Evolutionary conservation across 2,888 invertebrate species (phyloP), one percentile per base, ranked within the genome.

Genomic region (Latrodectus hesperus): DNA sequence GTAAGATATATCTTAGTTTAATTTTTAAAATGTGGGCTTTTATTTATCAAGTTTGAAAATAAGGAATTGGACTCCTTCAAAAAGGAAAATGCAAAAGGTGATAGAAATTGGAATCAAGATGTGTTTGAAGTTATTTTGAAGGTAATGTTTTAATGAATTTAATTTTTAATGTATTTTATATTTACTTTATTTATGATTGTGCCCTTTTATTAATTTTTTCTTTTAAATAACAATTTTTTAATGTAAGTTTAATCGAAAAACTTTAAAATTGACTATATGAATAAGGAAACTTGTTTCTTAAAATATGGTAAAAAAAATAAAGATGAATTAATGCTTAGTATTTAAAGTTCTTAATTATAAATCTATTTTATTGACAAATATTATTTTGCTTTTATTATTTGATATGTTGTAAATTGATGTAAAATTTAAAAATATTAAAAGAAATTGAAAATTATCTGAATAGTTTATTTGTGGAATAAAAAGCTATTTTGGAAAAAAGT

Each of bases 111-210:
- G 64, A 75, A 52, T 0, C 11, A 67, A 10, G 76, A 76, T n/a
- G 65, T 86, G 12, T 86, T 86, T 75, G 81, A 86, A 76, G 81
- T 81, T 17, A 81, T 86, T 16, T 64, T 80, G 53, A 86, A 76
- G 80, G 86, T 81, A 85, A 52, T 51, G 16, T 22, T 60, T 17
- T 60, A 60, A 60, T 60, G 38, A 38, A 38, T 38, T 38, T 0
- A 38, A 38, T 3, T 38, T 38, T 4, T 6, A 38, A 6, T 4
- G 38, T 60, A 60, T 60, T 60, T n/a, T 60, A 60, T 60, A 6
- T 12, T 60, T 16, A 9, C 11, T 9, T 60, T n/a, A 60, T 12
- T 9, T 4, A 60, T n/a, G 4, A 10, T 16, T 16, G 12, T 0
- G 60, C 1, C 22, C 22, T n/a, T 16, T 60, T 60, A 16, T 60